A percentile compares a stretch with the other conserved stretches of the same genome.
phyloP scores from a whole-genome alignment of 2,797 vertebrate species.

The Geotrypetes seraphini region DNA sequence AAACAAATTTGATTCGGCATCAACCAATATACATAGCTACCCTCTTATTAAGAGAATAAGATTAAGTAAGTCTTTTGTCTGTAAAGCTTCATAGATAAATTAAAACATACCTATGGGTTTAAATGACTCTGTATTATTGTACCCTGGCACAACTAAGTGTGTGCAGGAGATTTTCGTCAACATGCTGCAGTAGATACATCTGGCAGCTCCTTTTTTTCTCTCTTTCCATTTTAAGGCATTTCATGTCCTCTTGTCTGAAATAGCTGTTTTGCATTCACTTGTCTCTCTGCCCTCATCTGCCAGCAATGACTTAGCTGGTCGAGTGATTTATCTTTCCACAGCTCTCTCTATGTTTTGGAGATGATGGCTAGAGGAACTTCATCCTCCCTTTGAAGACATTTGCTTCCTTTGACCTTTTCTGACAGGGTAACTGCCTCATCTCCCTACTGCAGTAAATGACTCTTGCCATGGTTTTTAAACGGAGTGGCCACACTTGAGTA shows the following conservation, averaged over 20 bases:
- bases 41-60: slow-evolving; percentile 58
- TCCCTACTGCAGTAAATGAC: slow-evolving; percentile 34
- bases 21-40: slow-evolving; percentile 56
- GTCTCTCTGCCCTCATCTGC: slow-evolving; percentile 48
- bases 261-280: slow-evolving; percentile 27
- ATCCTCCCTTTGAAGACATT: slow-evolving; percentile 34
- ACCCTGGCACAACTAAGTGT: no score
- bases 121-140: no score
- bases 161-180: no score
- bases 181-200: background rate
- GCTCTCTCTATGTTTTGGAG: slow-evolving; percentile 56
- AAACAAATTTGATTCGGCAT: slow-evolving; percentile 66
- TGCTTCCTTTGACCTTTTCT: slow-evolving; percentile 51
- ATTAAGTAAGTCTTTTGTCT: slow-evolving; percentile 52
- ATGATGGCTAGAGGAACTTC: slow-evolving; percentile 38
- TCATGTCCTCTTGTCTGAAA: slow-evolving; percentile 55
- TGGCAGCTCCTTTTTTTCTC: background rate
- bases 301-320: slow-evolving; percentile 59
- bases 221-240: slow-evolving; percentile 17
- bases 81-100: slow-evolving; percentile 50
- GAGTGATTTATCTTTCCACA: slow-evolving; percentile 50
- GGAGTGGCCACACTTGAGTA: no score
- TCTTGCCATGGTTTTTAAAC: no score
- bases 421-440: slow-evolving; percentile 33
- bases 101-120: no score